A percentile compares a stretch with the other conserved stretches of the same genome.
These are phyloP conservation scores for Zaprionus bogoriensis DNA, from an alignment of 2,888 invertebrate genomes.

Conservation along the genomic window DNA sequence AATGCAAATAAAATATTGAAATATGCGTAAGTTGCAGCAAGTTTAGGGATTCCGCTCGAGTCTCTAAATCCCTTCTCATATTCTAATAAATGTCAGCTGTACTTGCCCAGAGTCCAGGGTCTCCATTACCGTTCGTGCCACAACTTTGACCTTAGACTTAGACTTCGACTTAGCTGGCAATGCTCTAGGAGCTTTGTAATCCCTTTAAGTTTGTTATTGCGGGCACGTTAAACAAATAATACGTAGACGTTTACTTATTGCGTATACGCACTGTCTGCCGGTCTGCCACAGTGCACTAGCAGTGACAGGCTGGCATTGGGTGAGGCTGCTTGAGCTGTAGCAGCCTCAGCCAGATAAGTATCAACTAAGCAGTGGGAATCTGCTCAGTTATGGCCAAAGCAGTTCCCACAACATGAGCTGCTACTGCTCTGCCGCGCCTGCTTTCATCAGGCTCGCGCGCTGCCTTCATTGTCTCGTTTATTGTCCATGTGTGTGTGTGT, in stretches of 20 bases:
- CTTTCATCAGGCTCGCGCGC: constrained; percentile 26
- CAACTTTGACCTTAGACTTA: no score
- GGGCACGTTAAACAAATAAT: constrained; percentile 66
- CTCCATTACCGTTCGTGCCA: no score
- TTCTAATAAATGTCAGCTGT: neutral
- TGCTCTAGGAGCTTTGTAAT: constrained; percentile 38
- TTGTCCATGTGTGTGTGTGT: constrained; percentile 10
- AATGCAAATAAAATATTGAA: neutral
- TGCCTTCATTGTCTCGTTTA: constrained; percentile 29
- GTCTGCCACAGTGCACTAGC: constrained; percentile 7
- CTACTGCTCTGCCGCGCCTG: constrained; percentile 4
- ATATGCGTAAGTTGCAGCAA: neutral
- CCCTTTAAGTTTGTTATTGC: constrained; percentile 46
- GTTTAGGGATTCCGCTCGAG: no score
- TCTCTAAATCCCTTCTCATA: neutral
- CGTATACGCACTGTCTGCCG: constrained; percentile 58
- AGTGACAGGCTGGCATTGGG: neutral
- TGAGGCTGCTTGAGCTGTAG: no score
- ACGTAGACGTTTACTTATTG: constrained; percentile 55
- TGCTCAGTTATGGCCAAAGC: constrained; percentile 63
- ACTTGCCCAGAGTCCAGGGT: neutral
- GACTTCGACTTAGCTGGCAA: constrained; percentile 13
- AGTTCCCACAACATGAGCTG: constrained; percentile 46
- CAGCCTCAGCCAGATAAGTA: constrained; percentile 51
- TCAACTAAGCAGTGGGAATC: constrained; percentile 74